Evolutionary conservation across 2,888 invertebrate genomes (phyloP), one percentile per base, ranked within the genome.

Genomic region (Scrobipalpa costella): DNA sequence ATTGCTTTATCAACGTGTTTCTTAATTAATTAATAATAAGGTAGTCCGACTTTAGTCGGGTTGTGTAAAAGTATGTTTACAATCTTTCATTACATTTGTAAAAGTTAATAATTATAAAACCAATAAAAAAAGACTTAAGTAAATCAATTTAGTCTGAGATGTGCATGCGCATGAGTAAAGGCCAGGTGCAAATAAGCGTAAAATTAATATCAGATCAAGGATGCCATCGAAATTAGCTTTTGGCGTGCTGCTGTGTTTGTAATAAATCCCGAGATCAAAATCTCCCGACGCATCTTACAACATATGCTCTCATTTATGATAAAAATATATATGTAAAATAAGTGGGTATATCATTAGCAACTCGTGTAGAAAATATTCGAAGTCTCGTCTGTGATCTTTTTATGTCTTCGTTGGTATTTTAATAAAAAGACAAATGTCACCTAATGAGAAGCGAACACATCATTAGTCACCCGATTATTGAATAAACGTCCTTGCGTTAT

Each of bases 201-300:
- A 85, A 84, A 84, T 85, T 86, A 84, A 86, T 85, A 83, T 79
- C 76, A 78, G 83, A 84, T 79, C 84, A 84, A 83, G 85, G 85
- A 79, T 83, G 78, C 77, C 75, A 81, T 83, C 75, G 44, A 81
- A 75, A 76, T 75, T 72, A 73, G 68, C 71, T 72, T 72, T 73
- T 73, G 74, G 75, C 69, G 70, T 38, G 57, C 57, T 55, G 33
- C 55, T 55, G 55, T 55, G 55, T 55, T 55, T 55, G 27, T 55
- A 33, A 55, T 55, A 55, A 55, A 55, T 27, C 55, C 55, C 15
- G 34, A 55, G 55, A 55, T 55, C 55, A 55, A 55, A 15, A 55
- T 55, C 34, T 55, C 55, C 34, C 34, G 15, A 19, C 55, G n/a
- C 55, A 55, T 55, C 33, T 50, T 34, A 55, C 55, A 55, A 34